phyloP scores from a whole-genome alignment of 2,113 vertebrate genomes.

The Uria aalge region DNA sequence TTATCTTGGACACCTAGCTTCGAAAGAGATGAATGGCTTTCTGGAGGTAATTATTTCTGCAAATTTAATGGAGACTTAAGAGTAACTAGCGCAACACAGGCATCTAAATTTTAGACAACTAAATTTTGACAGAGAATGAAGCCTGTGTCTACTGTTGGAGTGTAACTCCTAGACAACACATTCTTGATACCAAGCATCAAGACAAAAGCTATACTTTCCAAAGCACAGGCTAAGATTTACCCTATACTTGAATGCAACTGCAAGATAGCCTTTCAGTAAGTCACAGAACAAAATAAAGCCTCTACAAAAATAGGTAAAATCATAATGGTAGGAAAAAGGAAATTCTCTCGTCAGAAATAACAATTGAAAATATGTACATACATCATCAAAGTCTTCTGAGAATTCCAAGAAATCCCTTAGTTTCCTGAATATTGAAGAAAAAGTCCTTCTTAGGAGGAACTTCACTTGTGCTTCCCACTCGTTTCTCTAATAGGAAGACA shows the following conservation, averaged over 20 bases:
- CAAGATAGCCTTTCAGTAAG: neutral
- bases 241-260: neutral
- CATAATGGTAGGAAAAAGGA: neutral
- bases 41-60: constrained; percentile 47
- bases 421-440: neutral
- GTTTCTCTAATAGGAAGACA: neutral
- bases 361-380: neutral
- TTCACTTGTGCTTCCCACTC: neutral
- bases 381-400: neutral
- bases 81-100: constrained; percentile 14
- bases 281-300: neutral
- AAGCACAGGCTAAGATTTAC: neutral
- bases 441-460: neutral
- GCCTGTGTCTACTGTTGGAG: neutral
- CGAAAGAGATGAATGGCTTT: constrained; percentile 46
- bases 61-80: constrained; percentile 45
- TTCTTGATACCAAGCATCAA: neutral
- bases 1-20: constrained; percentile 39
- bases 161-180: neutral
- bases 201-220: neutral
- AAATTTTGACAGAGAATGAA: constrained; percentile 20
- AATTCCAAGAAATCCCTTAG: neutral
- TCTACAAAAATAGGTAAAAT: neutral
- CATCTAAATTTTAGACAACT: constrained; percentile 37
- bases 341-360: neutral